Base-by-base conservation (phyloP, 1,140 invertebrate genomes). In the Pseudomyrmex cubaensis region DNA sequence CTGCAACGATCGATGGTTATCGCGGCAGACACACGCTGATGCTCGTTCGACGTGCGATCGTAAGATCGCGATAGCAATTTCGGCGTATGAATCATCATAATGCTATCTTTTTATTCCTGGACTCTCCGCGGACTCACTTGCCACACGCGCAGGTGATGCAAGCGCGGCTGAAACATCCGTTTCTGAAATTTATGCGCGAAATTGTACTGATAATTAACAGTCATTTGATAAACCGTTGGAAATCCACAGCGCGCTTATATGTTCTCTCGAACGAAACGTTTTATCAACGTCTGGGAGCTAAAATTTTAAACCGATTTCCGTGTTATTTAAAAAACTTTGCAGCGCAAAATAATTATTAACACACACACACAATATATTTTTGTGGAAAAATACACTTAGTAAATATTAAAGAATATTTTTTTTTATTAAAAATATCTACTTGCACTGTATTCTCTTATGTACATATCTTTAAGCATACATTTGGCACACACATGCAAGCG, bases 21-120 rank as follows among this genome's bases (percentile, higher is more conserved):
- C 76, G 76, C 22, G 44, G 52, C 64, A 54, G 35, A 35, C 35
- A 57, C 44, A 76, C 70, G 54, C 35, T 35, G 35, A 13, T 25
- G 17, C 57, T 50, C 44, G 72, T 63, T 74, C 72, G 44, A 13
- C 22, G 61, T 44, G 22, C 66, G 54, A 72, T 80, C 66, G 66
- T 72, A 80, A 80, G 72, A 59, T 80, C 66, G 76, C 52, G 66
- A 72, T 80, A 70, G 20, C 76, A 72, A 72, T 80, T 80, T 80
- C 66, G 76, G 54, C 54, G 12, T 35, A 35, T 80, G 76, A 80
- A 72, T 80, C 76, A 72, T 80, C 76, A 72, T 80, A 80, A 44
- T 72, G n/a, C 66, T n/a, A 64, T 72, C 76, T 70, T 35, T 35
- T 35, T 35, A 35, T 5, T 35, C 35, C 35, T 5, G 35, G 0